These are phyloP conservation scores for Drosophila sucinea DNA, from an alignment of 1,140 invertebrate genomes.

Conservation along the genomic window DNA sequence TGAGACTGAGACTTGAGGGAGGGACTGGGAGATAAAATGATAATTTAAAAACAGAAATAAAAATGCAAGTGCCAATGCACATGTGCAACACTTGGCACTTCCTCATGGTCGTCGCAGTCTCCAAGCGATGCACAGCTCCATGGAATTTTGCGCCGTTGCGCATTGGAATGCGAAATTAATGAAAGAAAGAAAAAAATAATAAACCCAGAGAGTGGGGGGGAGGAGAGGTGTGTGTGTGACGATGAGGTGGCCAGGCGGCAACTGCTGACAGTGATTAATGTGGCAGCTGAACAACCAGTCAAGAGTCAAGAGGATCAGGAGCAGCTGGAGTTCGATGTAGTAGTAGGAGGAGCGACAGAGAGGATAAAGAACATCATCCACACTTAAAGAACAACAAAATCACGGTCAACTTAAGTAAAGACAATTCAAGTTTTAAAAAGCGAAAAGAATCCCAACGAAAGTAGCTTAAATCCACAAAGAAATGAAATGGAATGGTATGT, in stretches of 20 bases:
- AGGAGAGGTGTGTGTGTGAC: conserved; percentile 25
- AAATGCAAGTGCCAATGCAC: conserved; percentile 74
- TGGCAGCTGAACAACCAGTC: conserved; percentile 38
- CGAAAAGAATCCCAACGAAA: conserved; percentile 69
- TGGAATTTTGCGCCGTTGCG: conserved; percentile 73
- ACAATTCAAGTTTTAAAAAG: conserved; percentile 58
- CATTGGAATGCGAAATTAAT: conserved; percentile 80
- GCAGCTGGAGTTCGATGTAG: background rate
- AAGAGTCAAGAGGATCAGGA: background rate
- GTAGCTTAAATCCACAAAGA: conserved; percentile 74
- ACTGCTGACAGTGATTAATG: conserved; percentile 75
- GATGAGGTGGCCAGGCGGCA: conserved; percentile 66
- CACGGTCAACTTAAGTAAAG: conserved; percentile 46
- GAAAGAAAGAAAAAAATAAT: conserved; percentile 41
- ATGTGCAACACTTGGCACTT: conserved; percentile 80
- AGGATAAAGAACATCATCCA: conserved; percentile 6
- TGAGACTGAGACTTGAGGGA: background rate
- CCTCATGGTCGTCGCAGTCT: conserved; percentile 45
- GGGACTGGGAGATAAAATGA: conserved; percentile 24
- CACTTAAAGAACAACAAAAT: conserved; percentile 18
- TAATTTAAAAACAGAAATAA: conserved; percentile 59
- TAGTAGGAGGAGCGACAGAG: conserved; percentile 4
- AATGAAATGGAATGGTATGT: conserved; percentile 62
- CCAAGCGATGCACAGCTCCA: conserved; percentile 17
- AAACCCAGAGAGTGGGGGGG: background rate